Evolutionary conservation across 2,797 vertebrate species (phyloP).

Genomic region (Pantherophis alleghaniensis): DNA sequence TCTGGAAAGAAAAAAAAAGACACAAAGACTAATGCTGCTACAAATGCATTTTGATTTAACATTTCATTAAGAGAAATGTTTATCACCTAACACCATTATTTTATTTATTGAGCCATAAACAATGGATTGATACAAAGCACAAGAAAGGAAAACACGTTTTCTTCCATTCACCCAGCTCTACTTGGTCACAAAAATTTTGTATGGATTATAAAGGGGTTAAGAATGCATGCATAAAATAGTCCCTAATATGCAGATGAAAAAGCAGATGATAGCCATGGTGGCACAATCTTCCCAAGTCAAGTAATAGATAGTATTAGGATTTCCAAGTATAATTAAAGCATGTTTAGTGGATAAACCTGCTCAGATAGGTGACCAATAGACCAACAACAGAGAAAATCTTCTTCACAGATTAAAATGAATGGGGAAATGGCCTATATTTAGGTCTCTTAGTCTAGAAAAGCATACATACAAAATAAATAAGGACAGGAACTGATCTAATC

Average conservation of each 20-base stretch:
- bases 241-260: neutral
- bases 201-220: neutral
- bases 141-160: neutral
- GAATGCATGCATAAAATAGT: neutral
- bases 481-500: neutral
- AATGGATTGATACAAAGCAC: neutral
- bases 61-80: neutral
- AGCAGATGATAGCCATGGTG: neutral
- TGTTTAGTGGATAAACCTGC: neutral
- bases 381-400: neutral
- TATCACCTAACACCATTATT: neutral
- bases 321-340: neutral
- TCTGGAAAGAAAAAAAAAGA: constrained; percentile 2
- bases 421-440: neutral
- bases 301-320: neutral
- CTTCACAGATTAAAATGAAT: neutral
- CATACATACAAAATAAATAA: neutral
- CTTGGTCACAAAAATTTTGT: neutral
- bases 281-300: neutral
- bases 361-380: neutral
- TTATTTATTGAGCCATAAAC: neutral
- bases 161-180: neutral
- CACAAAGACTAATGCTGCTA: neutral
- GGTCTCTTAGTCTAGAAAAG: neutral
- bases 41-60: neutral